Percentiles rank a stretch among this genome's conserved stretches.
phyloP scores from a whole-genome alignment of 2,888 invertebrate species.

The Theristus sp. region DNA sequence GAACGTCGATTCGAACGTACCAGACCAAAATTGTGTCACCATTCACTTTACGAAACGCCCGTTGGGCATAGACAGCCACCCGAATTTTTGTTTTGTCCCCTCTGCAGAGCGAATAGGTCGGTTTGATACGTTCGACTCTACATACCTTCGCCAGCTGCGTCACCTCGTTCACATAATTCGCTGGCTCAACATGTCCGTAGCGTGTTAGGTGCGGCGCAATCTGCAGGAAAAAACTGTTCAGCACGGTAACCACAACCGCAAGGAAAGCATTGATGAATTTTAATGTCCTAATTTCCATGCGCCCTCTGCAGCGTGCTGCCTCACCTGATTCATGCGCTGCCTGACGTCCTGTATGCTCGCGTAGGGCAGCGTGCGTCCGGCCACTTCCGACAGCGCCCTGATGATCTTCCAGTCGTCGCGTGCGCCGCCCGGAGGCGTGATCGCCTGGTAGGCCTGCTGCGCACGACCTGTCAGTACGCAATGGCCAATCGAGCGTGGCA shows the following conservation, averaged over 20 bases:
- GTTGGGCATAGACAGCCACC: too few species aligned
- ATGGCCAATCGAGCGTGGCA: too few species aligned
- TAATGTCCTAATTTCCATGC: too few species aligned
- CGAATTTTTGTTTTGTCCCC: too few species aligned
- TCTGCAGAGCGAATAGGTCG: too few species aligned
- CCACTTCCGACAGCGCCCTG: conserved; percentile 79
- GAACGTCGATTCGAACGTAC: too few species aligned
- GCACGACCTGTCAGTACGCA: not conserved
- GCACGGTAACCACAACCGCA: too few species aligned
- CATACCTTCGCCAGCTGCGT: conserved; percentile 40
- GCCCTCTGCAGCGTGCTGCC: too few species aligned
- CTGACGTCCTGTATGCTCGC: conserved; percentile 61
- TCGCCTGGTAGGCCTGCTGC: conserved; percentile 30
- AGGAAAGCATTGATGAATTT: too few species aligned
- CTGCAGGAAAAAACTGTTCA: conserved; percentile 9
- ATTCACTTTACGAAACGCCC: too few species aligned
- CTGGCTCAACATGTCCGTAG: conserved; percentile 61
- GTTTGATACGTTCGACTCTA: too few species aligned
- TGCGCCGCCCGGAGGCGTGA: conserved; percentile 39
- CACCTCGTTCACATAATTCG: conserved; percentile 64
- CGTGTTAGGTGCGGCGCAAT: conserved; percentile 69
- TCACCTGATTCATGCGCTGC: not conserved
- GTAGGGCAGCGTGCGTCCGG: conserved; percentile 56
- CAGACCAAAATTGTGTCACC: too few species aligned
- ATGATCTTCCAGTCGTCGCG: conserved; percentile 97